Conservation (phyloP, 2,888 invertebrate species). For the Gnatocerus cornutus region DNA sequence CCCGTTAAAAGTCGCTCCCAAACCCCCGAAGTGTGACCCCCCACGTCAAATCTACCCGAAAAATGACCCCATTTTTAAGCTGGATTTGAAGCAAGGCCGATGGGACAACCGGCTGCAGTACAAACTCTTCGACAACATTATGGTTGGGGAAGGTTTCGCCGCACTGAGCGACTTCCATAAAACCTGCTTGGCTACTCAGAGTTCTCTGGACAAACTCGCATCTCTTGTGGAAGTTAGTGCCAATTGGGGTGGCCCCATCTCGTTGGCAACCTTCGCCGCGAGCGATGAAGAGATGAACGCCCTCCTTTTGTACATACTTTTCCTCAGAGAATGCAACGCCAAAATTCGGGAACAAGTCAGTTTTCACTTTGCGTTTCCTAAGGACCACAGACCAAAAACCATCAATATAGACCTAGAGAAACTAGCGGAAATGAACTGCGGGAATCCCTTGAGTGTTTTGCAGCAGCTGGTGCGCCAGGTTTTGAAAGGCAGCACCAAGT, state of each 20-base stretch:
- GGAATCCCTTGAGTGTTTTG: conserved; percentile 78
- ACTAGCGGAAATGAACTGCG: conserved; percentile 75
- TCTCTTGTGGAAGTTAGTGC: conserved; percentile 84
- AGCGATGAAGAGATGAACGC: conserved; percentile 83
- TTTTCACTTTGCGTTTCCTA: conserved; percentile 84
- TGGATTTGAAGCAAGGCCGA: conserved; percentile 81
- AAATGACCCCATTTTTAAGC: conserved; percentile 72
- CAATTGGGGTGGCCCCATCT: conserved; percentile 91
- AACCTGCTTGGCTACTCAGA: conserved; percentile 86
- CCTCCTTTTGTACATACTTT: conserved; percentile 82
- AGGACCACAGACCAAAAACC: conserved; percentile 70
- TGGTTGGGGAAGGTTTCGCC: conserved; percentile 79
- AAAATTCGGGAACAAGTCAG: conserved; percentile 82
- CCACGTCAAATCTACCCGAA: conserved; percentile 39
- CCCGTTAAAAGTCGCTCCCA: conserved; percentile 53
- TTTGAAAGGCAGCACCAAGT: conserved; percentile 64
- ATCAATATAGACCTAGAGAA: conserved; percentile 66
- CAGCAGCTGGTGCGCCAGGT: conserved; percentile 73
- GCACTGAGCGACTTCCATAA: conserved; percentile 74
- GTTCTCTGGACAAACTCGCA: conserved; percentile 86
- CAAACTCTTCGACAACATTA: conserved; percentile 82
- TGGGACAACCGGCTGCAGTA: conserved; percentile 83
- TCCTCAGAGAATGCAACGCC: conserved; percentile 83
- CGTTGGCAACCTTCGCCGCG: conserved; percentile 87
- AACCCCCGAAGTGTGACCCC: conserved; percentile 51